Base-by-base conservation (phyloP, 2,888 invertebrate genomes). In the Heliconius hortense region DNA sequence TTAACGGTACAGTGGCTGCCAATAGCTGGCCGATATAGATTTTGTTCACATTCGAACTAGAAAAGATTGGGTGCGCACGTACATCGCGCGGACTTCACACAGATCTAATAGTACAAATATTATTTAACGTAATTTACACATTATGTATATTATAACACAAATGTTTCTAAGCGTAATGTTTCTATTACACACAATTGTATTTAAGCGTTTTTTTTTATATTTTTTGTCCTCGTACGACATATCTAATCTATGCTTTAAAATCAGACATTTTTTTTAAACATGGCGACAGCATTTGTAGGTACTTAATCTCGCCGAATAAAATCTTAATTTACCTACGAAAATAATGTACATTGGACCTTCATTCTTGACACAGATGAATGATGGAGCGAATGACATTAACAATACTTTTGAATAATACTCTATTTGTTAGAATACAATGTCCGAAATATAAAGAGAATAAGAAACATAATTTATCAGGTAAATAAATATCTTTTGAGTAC, bases 81-180 rank as follows among this genome's bases (percentile, higher is more conserved):
- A 77, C 62, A 79, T 68, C 66, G 77, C 78, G 77, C 77, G 81
- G 86, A 80, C 80, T 78, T 80, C 88, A 92, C 92, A 93, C 92
- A 92, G 92, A 90, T 93, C 93, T 93, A 93, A 91, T 90, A 90
- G 88, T 92, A 92, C 89, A 88, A 89, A 91, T 88, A 92, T 90
- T 87, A 89, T 89, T 88, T 87, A 91, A 92, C 89, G 90, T 89
- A 91, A 89, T 89, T 89, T 86, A 90, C 89, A 90, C 90, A 89
- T 88, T 89, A 87, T 86, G 86, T 88, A 84, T 85, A 84, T 85
- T 85, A 79, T 89, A 88, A 92, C 92, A 90, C 86, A 89, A 90
- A 89, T 85, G 85, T 87, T 87, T 90, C 91, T 93, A 93, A 93
- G 92, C 93, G 91, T 92, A 92, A 90, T 89, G 84, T 89, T 88